A percentile compares a stretch with the other conserved stretches of the same genome.
Conservation (phyloP, 2,113 vertebrate genomes). For the Dascyllus trimaculatus region DNA sequence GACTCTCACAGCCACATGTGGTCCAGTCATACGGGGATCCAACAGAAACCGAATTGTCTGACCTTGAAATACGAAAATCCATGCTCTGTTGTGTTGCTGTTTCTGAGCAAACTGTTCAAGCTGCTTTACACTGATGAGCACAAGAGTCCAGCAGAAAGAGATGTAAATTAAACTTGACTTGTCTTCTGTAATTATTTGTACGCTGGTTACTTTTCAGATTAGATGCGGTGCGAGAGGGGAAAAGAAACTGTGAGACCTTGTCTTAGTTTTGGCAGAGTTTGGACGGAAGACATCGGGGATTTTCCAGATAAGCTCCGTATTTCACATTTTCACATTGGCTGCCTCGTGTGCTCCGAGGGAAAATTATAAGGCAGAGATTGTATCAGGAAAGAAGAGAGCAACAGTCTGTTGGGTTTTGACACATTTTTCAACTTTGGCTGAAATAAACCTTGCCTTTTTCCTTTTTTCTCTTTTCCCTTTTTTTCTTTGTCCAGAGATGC, state of each 20-base stretch:
- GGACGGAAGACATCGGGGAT: not conserved
- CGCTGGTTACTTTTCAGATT: not conserved
- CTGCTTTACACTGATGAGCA: not conserved
- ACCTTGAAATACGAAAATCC: not conserved
- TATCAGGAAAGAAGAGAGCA: not conserved
- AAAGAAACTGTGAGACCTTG: not conserved
- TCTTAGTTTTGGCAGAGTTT: slow-evolving; percentile 10
- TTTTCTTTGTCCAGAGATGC: not conserved
- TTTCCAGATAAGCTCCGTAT: not conserved
- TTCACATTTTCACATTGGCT: slow-evolving; percentile 1
- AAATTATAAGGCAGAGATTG: not conserved
- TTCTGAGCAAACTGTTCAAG: not conserved
- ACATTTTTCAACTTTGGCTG: not conserved
- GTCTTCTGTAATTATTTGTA: not conserved
- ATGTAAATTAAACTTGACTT: not conserved
- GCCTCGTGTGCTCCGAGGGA: not conserved
- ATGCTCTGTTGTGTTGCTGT: not conserved
- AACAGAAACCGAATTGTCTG: not conserved
- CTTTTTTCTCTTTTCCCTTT: too few species aligned
- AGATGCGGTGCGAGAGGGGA: not conserved
- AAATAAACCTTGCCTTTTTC: not conserved
- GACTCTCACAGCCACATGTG: not conserved
- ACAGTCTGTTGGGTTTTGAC: not conserved
- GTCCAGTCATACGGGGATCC: not conserved
- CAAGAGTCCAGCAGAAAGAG: not conserved